Evolutionary conservation across 1,140 invertebrate species (phyloP), one percentile per base, ranked within the genome.

Genomic region (Zaprionus inermis): DNA sequence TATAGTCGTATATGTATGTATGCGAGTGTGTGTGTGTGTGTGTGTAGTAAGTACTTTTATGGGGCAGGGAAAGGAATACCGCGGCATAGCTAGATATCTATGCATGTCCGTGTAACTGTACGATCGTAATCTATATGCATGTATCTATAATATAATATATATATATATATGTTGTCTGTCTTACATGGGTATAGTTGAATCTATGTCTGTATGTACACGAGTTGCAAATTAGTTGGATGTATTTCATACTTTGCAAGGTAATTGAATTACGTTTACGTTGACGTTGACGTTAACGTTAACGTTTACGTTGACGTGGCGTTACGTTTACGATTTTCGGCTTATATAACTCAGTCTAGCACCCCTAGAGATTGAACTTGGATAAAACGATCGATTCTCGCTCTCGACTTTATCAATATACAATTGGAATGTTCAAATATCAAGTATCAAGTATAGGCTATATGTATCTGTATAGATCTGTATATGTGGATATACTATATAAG

Each of bases 281-380:
- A 66, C 64, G 57, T 61, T 79, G 65, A 72, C 58, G 68, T 64
- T 63, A 41, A 22, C 46, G 46, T 51, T 22, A 22, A n/a, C 36
- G 24, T n/a, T 28, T n/a, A n/a, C n/a, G n/a, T n/a, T n/a, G n/a
- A 41, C 44, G 34, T 66, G 58, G 58, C 49, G 32, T 51, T 36
- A 38, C 44, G 55, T 72, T 52, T 57, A 52, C 32, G 32, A 20
- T 58, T 59, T 75, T 64, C n/a, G 52, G 59, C 55, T 66, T 73
- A 70, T 68, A 65, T 86, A 81, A 85, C 83, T 86, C 83, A 86
- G 83, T 86, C 83, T 85, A 86, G 82, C 83, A 86, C 79, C 79
- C 81, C 82, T 81, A 85, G 76, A 86, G 82, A 86, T 86, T 72
- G 72, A 80, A 72, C 64, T 81, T 83, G 77, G 79, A 81, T 81